phyloP scores from a whole-genome alignment of 1,140 invertebrate species.

The Scaptomyza hsui region DNA sequence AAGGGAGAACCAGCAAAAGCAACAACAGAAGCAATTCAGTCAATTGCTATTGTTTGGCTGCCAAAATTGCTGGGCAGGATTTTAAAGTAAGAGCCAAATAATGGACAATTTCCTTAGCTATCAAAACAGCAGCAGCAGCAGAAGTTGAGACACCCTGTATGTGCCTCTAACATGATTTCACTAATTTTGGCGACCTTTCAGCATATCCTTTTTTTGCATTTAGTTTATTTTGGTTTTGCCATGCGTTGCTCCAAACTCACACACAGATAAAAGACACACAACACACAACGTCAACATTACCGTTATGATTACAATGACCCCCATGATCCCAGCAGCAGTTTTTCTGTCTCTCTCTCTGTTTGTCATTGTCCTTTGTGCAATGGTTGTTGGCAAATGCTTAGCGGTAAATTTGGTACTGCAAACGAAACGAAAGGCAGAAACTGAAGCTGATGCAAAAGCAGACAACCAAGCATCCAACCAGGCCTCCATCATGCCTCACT shows the following conservation, averaged over 20 bases:
- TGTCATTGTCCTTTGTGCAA: conserved; percentile 40
- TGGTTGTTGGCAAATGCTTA: conserved; percentile 41
- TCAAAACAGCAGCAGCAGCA: not conserved
- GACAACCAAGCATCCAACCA: conserved; percentile 1
- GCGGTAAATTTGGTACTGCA: conserved; percentile 66
- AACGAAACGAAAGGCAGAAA: conserved; percentile 27
- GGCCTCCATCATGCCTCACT: conserved; percentile 24
- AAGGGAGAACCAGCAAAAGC: conserved; percentile 2
- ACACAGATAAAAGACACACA: conserved; percentile 8
- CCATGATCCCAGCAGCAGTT: conserved; percentile 47
- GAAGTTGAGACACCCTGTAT: conserved; percentile 48
- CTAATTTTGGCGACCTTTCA: conserved; percentile 61
- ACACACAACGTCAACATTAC: conserved; percentile 38
- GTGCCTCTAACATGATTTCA: conserved; percentile 32
- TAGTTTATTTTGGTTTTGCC: conserved; percentile 29
- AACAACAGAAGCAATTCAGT: conserved; percentile 19
- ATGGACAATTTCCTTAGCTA: not conserved
- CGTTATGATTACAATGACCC: conserved; percentile 75
- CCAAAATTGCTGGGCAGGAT: conserved; percentile 38
- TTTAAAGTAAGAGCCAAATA: conserved; percentile 5
- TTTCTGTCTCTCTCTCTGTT: conserved; percentile 20
- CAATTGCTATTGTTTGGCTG: conserved; percentile 61
- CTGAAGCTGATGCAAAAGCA: conserved; percentile 21
- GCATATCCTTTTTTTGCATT: conserved; percentile 42
- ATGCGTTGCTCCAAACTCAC: conserved; percentile 10